Percentiles rank a stretch among this genome's conserved stretches.
Conservation (phyloP, 1,140 invertebrate species). For the Papilio machaon region DNA sequence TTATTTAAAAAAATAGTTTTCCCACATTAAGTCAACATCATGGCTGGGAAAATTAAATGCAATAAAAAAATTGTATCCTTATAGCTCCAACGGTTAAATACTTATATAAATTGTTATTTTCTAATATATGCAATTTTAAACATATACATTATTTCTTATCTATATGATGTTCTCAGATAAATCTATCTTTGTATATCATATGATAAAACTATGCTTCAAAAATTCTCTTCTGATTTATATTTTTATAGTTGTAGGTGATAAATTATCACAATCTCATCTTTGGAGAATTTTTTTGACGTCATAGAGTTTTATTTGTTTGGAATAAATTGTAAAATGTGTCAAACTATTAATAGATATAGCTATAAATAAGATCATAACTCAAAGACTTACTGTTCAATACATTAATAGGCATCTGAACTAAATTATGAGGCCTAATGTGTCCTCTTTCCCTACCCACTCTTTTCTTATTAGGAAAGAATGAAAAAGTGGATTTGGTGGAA, state of each 20-base stretch:
- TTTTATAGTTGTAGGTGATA: too few species aligned
- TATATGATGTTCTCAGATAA: not conserved
- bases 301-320: too few species aligned
- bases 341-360: too few species aligned
- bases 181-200: slow-evolving; percentile 2
- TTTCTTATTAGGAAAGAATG: too few species aligned
- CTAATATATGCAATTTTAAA: not conserved
- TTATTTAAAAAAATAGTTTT: too few species aligned
- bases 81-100: not conserved
- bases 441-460: too few species aligned
- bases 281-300: too few species aligned
- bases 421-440: too few species aligned
- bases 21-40: not conserved
- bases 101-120: not conserved
- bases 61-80: not conserved
- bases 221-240: not conserved
- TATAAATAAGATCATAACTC: not conserved
- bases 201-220: not conserved
- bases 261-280: too few species aligned
- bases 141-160: not conserved
- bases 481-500: too few species aligned
- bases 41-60: not conserved
- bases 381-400: not conserved
- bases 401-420: not conserved
- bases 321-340: too few species aligned